These are phyloP conservation scores for Chaitophorus viminalis DNA, from an alignment of 2,888 invertebrate species.

Conservation along the genomic window DNA sequence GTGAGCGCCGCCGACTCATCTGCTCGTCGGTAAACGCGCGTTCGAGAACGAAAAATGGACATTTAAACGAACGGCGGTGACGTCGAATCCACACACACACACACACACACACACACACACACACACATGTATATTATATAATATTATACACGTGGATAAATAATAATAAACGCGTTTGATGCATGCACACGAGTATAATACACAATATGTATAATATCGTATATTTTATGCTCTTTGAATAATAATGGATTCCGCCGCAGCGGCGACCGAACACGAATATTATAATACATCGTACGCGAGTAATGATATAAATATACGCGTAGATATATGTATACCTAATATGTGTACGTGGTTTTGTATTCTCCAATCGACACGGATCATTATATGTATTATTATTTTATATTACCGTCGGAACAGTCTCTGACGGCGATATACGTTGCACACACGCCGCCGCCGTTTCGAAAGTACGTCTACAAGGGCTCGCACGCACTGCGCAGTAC, in stretches of 20 bases:
- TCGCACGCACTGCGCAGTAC: background rate
- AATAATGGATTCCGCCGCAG: slow-evolving; percentile 32
- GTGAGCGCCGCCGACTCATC: background rate
- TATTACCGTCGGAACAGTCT: background rate
- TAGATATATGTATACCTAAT: too few species aligned
- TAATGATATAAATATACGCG: background rate
- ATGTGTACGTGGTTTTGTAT: background rate
- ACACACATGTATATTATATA: background rate
- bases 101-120: background rate
- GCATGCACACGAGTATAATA: background rate
- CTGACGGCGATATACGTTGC: background rate
- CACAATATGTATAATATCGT: slow-evolving; percentile 2
- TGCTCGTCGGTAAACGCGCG: background rate
- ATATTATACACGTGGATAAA: background rate
- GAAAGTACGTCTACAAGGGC: slow-evolving; percentile 2
- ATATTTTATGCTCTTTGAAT: slow-evolving; percentile 28
- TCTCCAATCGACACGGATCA: slow-evolving; percentile 28
- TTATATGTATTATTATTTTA: slow-evolving; percentile 3
- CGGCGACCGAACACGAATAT: slow-evolving; percentile 18
- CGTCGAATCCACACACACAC: background rate
- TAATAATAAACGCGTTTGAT: background rate
- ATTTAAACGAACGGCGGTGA: slow-evolving; percentile 8
- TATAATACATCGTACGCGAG: background rate
- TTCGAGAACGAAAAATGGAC: background rate
- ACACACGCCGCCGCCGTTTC: background rate